Evolutionary conservation across 2,888 invertebrate species (phyloP), one percentile per base, ranked within the genome.

Genomic region (Andrena marginata): DNA sequence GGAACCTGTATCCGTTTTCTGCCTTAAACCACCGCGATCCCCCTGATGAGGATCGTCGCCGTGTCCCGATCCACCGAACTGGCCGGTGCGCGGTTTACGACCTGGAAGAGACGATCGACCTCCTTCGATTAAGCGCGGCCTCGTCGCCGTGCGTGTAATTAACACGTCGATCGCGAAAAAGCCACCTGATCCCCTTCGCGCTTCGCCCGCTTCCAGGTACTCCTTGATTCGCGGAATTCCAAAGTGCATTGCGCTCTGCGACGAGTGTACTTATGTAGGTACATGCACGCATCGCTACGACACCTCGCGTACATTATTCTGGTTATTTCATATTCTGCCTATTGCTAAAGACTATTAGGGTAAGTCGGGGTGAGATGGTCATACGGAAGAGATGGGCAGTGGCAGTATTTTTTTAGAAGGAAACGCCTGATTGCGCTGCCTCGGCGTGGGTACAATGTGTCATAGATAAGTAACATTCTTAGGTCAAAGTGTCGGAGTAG

Each of bases 41-140:
- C 60, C 13, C 64, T 26, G 62, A 60, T 42, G 56, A 65, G 80
- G 72, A 71, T 77, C 79, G 70, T 78, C 72, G 42, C 23, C 54
- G 67, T 82, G 49, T 64, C 67, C 51, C 56, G 51, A 23, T 51
- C 20, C 54, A 26, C 60, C 69, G 48, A n/a, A 62, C 8, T 33
- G 48, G 60, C 71, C 62, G 62, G 13, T 23, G 16, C 56, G 56
- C 77, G 77, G 64, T 88, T 88, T 88, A 87, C 85, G 82, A 86
- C 71, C 63, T 16, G 71, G 23, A 76, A 80, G 48, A 54, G 70
- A 79, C 85, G 84, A 88, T 88, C 85, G 87, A 83, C 87, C 88
- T 82, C 82, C 77, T 84, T 88, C 81, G 88, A 88, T 88, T 88
- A 88, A 88, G 31, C 77, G n/a, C 79, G 49, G 33, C 76, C 81